phyloP scores from a whole-genome alignment of 1,140 invertebrate genomes.

The Bombus turneri region DNA sequence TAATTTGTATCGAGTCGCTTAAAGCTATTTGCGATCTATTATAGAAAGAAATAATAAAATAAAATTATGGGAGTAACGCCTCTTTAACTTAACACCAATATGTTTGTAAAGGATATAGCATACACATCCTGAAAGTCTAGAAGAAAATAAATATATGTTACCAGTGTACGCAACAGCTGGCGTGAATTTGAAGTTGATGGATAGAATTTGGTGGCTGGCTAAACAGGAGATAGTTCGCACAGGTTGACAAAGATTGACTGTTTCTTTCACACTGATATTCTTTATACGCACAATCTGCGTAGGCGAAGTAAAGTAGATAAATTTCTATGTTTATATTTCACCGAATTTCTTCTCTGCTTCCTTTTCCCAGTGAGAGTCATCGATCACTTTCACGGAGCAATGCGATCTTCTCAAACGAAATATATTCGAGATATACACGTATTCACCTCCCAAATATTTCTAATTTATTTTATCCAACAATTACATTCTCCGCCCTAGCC shows the following conservation, averaged over 20 bases:
- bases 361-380: not conserved
- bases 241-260: slow-evolving; percentile 15
- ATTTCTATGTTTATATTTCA: not conserved
- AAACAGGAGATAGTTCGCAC: not conserved
- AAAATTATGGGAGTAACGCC: too few species aligned
- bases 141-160: too few species aligned
- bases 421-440: not conserved
- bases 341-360: not conserved
- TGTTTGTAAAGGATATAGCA: not conserved
- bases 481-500: not conserved
- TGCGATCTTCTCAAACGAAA: not conserved
- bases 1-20: too few species aligned
- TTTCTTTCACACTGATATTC: not conserved
- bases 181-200: not conserved
- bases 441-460: not conserved
- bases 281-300: not conserved
- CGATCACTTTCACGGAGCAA: not conserved
- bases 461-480: not conserved
- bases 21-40: too few species aligned
- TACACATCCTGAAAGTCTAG: not conserved
- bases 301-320: not conserved
- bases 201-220: slow-evolving; percentile 7
- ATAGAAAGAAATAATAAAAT: too few species aligned
- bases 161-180: not conserved
- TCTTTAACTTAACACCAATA: too few species aligned